Conservation (phyloP, 2,888 invertebrate genomes). For the Branchellion lobata region DNA sequence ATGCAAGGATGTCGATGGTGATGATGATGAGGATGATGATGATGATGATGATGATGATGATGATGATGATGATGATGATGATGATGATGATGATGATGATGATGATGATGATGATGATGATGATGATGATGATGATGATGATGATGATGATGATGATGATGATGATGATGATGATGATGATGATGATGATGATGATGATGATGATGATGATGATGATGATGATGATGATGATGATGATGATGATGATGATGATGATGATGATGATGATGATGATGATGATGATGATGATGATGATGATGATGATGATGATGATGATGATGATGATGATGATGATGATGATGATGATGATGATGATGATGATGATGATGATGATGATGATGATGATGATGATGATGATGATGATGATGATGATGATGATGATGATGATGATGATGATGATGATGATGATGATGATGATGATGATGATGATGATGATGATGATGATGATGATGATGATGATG, state of each 20-base stretch:
- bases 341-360: constrained; percentile 7
- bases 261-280: constrained; percentile 1
- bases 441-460: constrained; percentile 1
- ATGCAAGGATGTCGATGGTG: neutral
- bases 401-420: too few relatives aligned
- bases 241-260: constrained; percentile 7
- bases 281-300: neutral
- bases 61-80: constrained; percentile 28
- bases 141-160: too few relatives aligned
- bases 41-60: constrained; percentile 31
- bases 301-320: constrained; percentile 7
- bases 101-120: constrained; percentile 30
- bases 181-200: too few relatives aligned
- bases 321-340: too few relatives aligned
- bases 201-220: constrained; percentile 7
- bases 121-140: constrained; percentile 26
- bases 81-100: constrained; percentile 36
- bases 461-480: neutral
- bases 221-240: too few relatives aligned
- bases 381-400: constrained; percentile 7
- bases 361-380: too few relatives aligned
- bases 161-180: constrained; percentile 7
- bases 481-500: constrained; percentile 7
- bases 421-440: constrained; percentile 7
- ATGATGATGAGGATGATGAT: constrained; percentile 26